These are phyloP conservation scores for Dryoscopus gambensis DNA, from an alignment of 2,113 vertebrate genomes.

Conservation along the genomic window DNA sequence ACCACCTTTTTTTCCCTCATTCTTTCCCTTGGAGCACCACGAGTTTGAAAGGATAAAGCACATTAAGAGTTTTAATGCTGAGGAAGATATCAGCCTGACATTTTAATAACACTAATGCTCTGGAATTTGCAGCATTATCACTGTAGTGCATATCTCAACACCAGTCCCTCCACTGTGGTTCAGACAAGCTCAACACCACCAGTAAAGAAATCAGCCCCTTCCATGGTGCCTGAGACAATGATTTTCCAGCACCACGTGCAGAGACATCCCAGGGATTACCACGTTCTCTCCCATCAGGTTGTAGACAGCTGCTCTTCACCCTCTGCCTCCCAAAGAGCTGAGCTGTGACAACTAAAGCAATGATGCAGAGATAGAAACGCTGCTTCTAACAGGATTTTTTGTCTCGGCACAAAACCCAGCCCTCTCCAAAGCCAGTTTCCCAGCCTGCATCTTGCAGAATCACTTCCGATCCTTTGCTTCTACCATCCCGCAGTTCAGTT, in stretches of 20 bases:
- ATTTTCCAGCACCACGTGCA: neutral
- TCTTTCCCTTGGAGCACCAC: neutral
- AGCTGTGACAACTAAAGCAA: neutral
- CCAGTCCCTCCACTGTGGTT: neutral
- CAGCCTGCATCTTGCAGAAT: neutral
- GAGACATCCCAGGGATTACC: neutral
- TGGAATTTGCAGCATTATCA: slow-evolving; percentile 61
- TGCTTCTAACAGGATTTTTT: neutral
- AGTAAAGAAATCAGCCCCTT: neutral
- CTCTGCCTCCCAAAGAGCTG: neutral
- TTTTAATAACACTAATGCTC: slow-evolving; percentile 53
- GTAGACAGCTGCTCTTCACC: neutral
- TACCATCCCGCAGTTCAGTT: neutral
- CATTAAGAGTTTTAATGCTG: slow-evolving; percentile 59
- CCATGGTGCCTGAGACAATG: neutral
- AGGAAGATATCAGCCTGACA: slow-evolving; percentile 57
- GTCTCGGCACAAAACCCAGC: neutral
- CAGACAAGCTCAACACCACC: neutral
- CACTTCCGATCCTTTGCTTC: neutral
- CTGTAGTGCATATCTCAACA: neutral
- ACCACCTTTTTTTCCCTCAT: neutral
- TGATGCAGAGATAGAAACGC: rapidly evolving
- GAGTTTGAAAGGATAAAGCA: slow-evolving; percentile 57
- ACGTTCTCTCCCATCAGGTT: neutral
- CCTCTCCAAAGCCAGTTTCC: neutral